phyloP scores from a whole-genome alignment of 2,113 vertebrate species.

The Callithrix jacchus region DNA sequence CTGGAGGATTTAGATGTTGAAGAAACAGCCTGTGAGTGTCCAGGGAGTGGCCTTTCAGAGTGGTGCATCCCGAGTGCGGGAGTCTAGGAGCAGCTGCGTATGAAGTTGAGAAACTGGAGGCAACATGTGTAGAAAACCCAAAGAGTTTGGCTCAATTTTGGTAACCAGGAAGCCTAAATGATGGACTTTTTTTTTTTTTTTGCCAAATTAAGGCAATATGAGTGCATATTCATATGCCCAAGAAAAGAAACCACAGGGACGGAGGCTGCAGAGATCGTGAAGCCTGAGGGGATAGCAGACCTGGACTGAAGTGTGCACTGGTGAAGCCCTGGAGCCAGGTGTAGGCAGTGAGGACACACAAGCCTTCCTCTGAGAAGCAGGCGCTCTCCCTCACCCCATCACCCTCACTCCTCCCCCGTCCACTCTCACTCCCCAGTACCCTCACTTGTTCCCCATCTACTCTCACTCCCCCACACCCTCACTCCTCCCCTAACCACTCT shows the following conservation, averaged over 20 bases:
- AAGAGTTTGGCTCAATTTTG: background rate
- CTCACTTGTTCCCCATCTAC: background rate
- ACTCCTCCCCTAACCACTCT: too few species aligned
- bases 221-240: background rate
- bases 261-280: accelerated
- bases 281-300: background rate
- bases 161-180: background rate
- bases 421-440: background rate
- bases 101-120: background rate
- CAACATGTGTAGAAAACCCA: background rate
- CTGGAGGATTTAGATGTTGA: background rate
- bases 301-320: background rate
- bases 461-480: too few species aligned
- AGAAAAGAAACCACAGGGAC: background rate
- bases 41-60: background rate
- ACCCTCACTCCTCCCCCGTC: background rate
- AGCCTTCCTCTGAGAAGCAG: background rate
- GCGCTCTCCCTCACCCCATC: accelerated
- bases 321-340: background rate
- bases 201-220: background rate
- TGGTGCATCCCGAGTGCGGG: background rate
- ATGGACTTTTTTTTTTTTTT: background rate
- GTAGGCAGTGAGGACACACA: too few species aligned
- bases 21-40: background rate
- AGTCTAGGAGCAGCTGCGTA: background rate